Evolutionary conservation across 1,140 invertebrate species (phyloP).

Genomic region (Cardiocondyla obscurior): DNA sequence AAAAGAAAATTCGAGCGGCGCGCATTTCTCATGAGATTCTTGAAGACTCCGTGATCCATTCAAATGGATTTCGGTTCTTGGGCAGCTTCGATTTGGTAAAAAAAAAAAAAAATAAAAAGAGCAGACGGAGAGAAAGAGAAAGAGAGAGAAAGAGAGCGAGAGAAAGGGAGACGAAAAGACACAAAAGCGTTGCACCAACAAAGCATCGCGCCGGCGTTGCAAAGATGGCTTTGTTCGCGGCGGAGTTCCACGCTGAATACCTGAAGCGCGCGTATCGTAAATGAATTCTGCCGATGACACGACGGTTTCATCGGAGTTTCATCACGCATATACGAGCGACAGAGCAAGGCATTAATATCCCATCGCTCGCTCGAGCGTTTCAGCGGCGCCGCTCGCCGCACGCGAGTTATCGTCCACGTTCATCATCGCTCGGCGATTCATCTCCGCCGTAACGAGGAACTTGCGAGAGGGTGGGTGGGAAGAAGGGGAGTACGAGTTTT

Average conservation of each 20-base stretch:
- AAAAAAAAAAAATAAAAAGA: not conserved
- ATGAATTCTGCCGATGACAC: conserved; percentile 45
- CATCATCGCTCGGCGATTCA: not conserved
- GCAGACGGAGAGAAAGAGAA: not conserved
- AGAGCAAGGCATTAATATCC: conserved; percentile 24
- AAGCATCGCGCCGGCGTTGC: not conserved
- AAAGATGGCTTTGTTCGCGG: conserved; percentile 12
- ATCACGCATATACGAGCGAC: not conserved
- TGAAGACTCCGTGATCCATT: not conserved
- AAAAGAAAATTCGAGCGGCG: not conserved
- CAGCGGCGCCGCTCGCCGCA: not conserved
- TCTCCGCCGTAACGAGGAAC: not conserved
- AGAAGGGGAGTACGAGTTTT: no score
- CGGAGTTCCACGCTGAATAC: conserved; percentile 11
- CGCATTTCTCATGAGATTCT: not conserved
- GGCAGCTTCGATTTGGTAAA: not conserved
- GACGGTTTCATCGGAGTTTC: conserved; percentile 24
- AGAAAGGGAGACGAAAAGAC: not conserved
- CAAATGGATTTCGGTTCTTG: not conserved
- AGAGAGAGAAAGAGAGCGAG: not conserved
- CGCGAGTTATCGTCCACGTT: not conserved
- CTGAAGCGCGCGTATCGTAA: conserved; percentile 7
- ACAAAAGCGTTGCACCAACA: not conserved
- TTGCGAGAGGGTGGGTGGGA: no score
- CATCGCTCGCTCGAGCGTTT: conserved; percentile 9